Evolutionary conservation across 2,113 vertebrate species (phyloP).

Genomic region (Baryphthengus martii): DNA sequence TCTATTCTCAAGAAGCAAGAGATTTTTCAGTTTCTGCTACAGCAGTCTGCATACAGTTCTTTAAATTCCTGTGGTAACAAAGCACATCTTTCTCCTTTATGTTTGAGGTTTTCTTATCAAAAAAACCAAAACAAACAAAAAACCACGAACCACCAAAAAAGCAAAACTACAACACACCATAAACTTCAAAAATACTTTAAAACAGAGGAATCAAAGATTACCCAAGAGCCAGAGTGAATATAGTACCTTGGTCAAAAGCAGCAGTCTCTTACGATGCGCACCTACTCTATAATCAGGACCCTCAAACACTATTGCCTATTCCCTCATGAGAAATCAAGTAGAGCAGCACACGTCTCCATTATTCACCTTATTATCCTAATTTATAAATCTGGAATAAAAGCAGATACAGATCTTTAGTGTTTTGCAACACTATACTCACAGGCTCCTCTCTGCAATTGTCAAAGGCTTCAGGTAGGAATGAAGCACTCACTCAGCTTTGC

Average conservation of each 20-base stretch:
- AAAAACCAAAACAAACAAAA: neutral
- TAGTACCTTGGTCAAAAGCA: neutral
- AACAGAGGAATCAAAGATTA: neutral
- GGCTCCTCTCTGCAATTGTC: neutral
- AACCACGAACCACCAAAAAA: too few relatives aligned
- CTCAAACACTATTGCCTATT: neutral
- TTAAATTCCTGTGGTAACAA: neutral
- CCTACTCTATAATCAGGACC: neutral
- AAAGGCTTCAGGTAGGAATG: neutral
- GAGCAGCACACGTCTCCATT: neutral
- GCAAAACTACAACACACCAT: too few relatives aligned
- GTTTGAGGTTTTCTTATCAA: too few relatives aligned
- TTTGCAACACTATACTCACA: neutral
- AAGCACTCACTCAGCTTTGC: neutral
- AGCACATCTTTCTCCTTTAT: too few relatives aligned
- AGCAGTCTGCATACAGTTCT: neutral
- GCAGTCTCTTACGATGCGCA: neutral
- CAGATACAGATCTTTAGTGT: neutral
- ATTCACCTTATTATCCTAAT: neutral
- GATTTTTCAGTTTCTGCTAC: neutral
- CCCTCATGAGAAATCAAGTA: fast-evolving
- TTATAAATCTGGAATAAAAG: neutral
- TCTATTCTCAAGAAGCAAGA: neutral
- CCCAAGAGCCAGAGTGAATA: neutral
- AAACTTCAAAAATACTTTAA: neutral